Evolutionary conservation across 2,888 invertebrate species (phyloP), one percentile per base, ranked within the genome.

Genomic region (Chrysomela aeneicollis): DNA sequence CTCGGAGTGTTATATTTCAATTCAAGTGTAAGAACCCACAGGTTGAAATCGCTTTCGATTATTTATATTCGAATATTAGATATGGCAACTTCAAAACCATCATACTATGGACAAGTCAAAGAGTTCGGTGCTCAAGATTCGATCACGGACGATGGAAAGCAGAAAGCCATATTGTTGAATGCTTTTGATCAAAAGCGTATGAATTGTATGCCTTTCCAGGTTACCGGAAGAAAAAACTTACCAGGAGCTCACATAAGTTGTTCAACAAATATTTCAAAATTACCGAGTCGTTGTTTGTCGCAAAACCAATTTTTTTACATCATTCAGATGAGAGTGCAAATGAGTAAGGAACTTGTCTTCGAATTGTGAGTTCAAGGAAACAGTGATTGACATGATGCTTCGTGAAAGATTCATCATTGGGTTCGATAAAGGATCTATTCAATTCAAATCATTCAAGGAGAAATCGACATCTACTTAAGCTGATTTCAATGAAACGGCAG

Each of bases 331-430:
- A 63, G 52, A 63, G 42, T 61, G 55, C 19, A 9, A 61, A 54
- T 35, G 61, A 15, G 53, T 53, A 3, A 53, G 18, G 9, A 35
- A 35, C 51, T 46, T 53, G 52, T 37, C 53, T 10, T n/a, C 51
- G 21, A 46, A 52, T 17, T 52, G 60, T 42, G 37, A 59, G 19
- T 61, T 61, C 46, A 32, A 55, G 17, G 37, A 61, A 35, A 26
- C 22, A 26, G 47, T 52, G 3, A 63, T 63, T 32, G 63, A 59
- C 42, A 54, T 63, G 59, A 63, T 63, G 63, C 49, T 59, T 22
- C 35, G 35, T 35, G 59, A 59, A 22, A 19, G 54, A 47, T 59
- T 63, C 53, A 50, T 59, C 10, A 26, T 26, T 26, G 26, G 26
- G 26, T 26, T 26, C 26, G 26, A 26, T 26, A 26, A 26, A 26